Evolutionary conservation across 2,888 invertebrate genomes (phyloP).

Genomic region (Oscheius sp.): DNA sequence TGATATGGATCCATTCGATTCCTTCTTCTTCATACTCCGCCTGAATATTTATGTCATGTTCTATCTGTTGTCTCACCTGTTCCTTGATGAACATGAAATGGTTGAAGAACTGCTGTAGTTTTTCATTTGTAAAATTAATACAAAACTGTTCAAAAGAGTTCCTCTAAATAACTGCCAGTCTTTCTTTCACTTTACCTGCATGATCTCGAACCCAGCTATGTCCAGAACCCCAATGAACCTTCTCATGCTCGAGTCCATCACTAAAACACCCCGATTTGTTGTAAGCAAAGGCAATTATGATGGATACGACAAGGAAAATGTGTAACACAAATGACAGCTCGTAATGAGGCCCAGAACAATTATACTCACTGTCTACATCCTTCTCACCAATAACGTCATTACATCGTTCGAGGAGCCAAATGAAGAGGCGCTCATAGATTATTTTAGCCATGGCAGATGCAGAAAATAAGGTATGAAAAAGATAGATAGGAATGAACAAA

Average conservation of each 20-base stretch:
- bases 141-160: constrained; percentile 70
- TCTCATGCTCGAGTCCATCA: constrained; percentile 4
- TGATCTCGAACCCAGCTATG: constrained; percentile 70
- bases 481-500: too few species aligned
- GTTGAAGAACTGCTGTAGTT: constrained; percentile 69
- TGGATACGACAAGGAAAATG: not conserved
- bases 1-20: constrained; percentile 83
- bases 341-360: constrained; percentile 13
- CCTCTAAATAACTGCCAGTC: too few species aligned
- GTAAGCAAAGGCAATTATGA: not conserved
- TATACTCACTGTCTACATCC: constrained; percentile 4
- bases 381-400: constrained; percentile 51
- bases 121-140: constrained; percentile 69
- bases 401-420: constrained; percentile 62
- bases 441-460: constrained; percentile 64
- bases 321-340: constrained; percentile 8
- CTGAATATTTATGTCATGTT: constrained; percentile 31
- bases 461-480: constrained; percentile 51
- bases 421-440: constrained; percentile 65
- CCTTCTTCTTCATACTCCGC: constrained; percentile 65
- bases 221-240: constrained; percentile 67
- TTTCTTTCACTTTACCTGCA: too few species aligned
- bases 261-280: not conserved
- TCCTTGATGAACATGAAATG: constrained; percentile 67
- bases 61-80: not conserved